Evolutionary conservation across 2,797 vertebrate genomes (phyloP), one percentile per base, ranked within the genome.

Genomic region (Alcedo atthis): DNA sequence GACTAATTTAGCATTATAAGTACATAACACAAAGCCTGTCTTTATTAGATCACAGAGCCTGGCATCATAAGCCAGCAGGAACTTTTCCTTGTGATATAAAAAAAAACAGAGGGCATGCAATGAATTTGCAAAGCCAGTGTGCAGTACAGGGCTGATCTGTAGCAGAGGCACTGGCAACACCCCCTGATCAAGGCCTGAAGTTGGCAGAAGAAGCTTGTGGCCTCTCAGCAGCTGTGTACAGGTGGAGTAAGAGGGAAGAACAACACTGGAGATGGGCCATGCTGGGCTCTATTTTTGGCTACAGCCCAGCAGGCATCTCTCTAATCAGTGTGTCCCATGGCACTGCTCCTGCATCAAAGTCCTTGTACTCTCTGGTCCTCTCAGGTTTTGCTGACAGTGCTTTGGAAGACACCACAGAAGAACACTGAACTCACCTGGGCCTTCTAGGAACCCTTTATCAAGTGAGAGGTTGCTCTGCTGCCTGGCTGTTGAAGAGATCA

Each of bases 1-100:
- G 90, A 96, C 76, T 96, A 96, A 96, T 95, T 92, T 86, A 75
- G 79, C 37, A 82, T 89, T 87, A 58, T 78, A 88, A 93, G 67
- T 79, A 61, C 79, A 77, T 70, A 95, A 87, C 1, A 0, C 55
- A 87, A 95, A 86, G 53, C 19, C 89, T 79, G 59, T 81, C 87
- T 95, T 96, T 97, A 95, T 95, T 95, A 89, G 90, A 92, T 75
- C 61, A 80, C 40, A 5, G 2, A 76, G 66, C 26, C 35, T 78
- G 69, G 69, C 32, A 82, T 77, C 77, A 64, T 94, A 95, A 94
- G 90, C 51, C 55, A 89, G 58, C 43, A 87, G 71, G 76, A 85
- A 81, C 37, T 92, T 94, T 90, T 83, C 87, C 61, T 57, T 90
- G 55, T 19, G 43, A 74, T 76, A 78, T 87, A 88, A 92, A 85